These are phyloP conservation scores for Syngnathus typhle DNA, from an alignment of 2,113 vertebrate species.

Conservation along the genomic window DNA sequence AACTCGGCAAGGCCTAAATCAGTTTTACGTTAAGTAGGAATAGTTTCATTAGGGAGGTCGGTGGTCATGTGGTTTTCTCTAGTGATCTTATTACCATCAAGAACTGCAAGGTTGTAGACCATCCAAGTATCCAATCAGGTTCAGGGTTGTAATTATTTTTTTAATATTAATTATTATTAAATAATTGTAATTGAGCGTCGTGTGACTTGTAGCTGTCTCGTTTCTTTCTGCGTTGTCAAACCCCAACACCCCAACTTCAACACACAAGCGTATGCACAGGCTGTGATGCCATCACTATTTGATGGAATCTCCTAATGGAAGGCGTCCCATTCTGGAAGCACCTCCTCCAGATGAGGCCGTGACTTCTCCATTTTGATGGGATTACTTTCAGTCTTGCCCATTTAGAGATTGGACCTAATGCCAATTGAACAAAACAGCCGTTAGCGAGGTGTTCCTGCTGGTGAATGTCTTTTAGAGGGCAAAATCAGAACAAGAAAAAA, in stretches of 20 bases:
- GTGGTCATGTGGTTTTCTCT: not conserved
- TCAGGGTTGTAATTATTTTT: too few relatives aligned
- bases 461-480: slow-evolving; percentile 40
- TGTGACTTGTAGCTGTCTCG: not conserved
- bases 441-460: slow-evolving; percentile 21
- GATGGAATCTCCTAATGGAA: slow-evolving; percentile 69
- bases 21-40: slow-evolving; percentile 2
- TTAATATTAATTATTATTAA: too few relatives aligned
- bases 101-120: not conserved
- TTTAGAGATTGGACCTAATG: slow-evolving; percentile 68
- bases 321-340: slow-evolving; percentile 42
- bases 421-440: slow-evolving; percentile 51
- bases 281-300: slow-evolving; percentile 62
- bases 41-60: slow-evolving; percentile 27
- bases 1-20: slow-evolving; percentile 13
- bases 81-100: not conserved
- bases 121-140: not conserved
- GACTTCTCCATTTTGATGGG: slow-evolving; percentile 65
- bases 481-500: slow-evolving; percentile 31
- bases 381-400: slow-evolving; percentile 67
- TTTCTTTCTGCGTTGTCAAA: not conserved
- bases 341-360: slow-evolving; percentile 66
- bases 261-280: not conserved
- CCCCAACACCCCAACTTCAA: not conserved
- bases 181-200: too few relatives aligned